Evolutionary conservation across 1,140 invertebrate genomes (phyloP).

Genomic region (Cotesia chilonis): DNA sequence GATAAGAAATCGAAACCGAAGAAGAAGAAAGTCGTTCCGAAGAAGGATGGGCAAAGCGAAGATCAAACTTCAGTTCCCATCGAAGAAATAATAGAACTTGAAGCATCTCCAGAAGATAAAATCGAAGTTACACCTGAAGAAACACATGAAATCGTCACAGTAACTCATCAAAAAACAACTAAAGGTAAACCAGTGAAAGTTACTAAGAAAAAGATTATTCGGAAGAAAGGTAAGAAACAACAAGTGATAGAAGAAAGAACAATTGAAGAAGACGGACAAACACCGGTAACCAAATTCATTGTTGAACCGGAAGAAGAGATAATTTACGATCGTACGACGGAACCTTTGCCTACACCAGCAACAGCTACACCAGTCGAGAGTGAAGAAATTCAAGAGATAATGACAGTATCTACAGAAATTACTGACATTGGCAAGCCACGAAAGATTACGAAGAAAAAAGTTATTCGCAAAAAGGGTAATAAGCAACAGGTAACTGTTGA

Average conservation of each 20-base stretch:
- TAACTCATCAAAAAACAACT: slow-evolving; percentile 47
- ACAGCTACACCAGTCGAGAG: neutral
- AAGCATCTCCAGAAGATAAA: neutral
- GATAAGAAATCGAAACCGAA: neutral
- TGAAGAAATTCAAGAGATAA: slow-evolving; percentile 29
- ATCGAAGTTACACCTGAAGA: slow-evolving; percentile 32
- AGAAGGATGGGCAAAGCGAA: no score
- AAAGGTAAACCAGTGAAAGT: slow-evolving; percentile 34
- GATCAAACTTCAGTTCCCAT: no score
- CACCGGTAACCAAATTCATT: slow-evolving; percentile 9
- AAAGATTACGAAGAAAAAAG: slow-evolving; percentile 37
- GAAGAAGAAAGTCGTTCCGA: neutral
- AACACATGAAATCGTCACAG: slow-evolving; percentile 36
- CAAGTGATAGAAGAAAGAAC: slow-evolving; percentile 64
- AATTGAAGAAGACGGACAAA: slow-evolving; percentile 48
- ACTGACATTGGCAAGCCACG: slow-evolving; percentile 34
- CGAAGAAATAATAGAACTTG: neutral
- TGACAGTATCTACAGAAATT: slow-evolving; percentile 37
- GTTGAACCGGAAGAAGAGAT: slow-evolving; percentile 38
- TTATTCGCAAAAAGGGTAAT: slow-evolving; percentile 31
- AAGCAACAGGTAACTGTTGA: slow-evolving; percentile 37
- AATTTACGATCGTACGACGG: neutral
- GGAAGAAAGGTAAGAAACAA: slow-evolving; percentile 39
- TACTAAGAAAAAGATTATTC: slow-evolving; percentile 31
- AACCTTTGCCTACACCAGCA: neutral